Conservation (phyloP, 64 coral and sea anemone species). For the Porites australiensis region DNA sequence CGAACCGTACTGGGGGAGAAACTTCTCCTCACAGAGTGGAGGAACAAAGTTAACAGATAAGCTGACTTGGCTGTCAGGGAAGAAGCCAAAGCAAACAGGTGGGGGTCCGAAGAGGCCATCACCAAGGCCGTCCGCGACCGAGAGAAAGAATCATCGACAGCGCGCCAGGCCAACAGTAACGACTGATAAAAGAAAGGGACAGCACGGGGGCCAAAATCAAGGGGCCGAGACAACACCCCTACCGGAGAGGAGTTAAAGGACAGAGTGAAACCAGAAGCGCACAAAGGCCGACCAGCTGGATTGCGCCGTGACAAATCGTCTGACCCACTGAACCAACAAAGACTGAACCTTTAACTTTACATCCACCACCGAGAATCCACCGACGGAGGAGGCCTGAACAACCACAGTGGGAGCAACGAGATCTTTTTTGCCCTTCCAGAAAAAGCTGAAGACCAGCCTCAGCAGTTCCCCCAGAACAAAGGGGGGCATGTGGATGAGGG, state of each 20-base stretch:
- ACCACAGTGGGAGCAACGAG: too few relatives aligned
- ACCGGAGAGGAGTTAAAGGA: not conserved
- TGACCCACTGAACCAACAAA: constrained; percentile 8
- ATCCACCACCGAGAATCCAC: constrained; percentile 24
- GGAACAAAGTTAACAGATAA: too few relatives aligned
- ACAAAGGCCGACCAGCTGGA: constrained; percentile 9
- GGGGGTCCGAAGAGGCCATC: too few relatives aligned
- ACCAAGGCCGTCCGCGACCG: too few relatives aligned
- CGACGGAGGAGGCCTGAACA: not conserved
- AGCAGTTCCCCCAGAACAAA: not conserved
- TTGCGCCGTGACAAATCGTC: not conserved
- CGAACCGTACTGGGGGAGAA: not conserved
- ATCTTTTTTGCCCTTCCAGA: too few relatives aligned
- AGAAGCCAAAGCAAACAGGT: too few relatives aligned
- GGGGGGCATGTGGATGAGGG: not conserved
- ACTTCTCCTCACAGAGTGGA: too few relatives aligned
- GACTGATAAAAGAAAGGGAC: not conserved
- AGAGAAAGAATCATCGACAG: too few relatives aligned
- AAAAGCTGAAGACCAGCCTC: too few relatives aligned
- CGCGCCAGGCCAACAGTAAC: too few relatives aligned
- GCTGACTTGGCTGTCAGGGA: too few relatives aligned
- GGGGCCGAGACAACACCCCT: not conserved
- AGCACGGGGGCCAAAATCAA: not conserved
- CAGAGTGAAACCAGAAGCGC: not conserved
- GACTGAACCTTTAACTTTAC: not conserved